Evolutionary conservation across 1,140 invertebrate genomes (phyloP).

Genomic region (Eciton burchellii): DNA sequence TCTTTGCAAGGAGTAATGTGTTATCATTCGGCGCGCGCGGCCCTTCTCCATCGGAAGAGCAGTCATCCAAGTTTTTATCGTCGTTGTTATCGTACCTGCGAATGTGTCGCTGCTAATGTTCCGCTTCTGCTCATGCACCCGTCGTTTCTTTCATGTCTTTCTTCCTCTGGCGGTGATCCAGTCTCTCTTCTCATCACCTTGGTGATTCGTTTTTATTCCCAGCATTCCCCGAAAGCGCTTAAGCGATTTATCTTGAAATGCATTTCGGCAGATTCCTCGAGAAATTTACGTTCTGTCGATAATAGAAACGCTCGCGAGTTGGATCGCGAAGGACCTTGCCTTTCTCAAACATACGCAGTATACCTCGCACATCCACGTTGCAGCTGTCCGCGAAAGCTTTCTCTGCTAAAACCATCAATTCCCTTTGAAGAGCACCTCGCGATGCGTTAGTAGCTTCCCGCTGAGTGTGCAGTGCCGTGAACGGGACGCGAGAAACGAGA

Average conservation of each 20-base stretch:
- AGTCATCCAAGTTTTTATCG: constrained; percentile 34
- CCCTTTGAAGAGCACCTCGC: neutral
- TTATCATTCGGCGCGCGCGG: constrained; percentile 26
- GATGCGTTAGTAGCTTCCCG: constrained; percentile 15
- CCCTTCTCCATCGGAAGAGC: neutral
- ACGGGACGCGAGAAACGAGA: neutral
- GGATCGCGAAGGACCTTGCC: neutral
- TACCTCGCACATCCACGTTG: neutral
- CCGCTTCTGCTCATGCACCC: neutral
- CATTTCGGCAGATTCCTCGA: neutral
- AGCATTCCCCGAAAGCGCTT: neutral
- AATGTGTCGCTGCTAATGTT: constrained; percentile 34
- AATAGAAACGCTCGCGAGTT: neutral
- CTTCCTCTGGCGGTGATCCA: neutral
- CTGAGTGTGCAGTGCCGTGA: neutral
- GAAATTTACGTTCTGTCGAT: constrained; percentile 9
- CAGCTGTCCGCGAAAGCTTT: constrained; percentile 1
- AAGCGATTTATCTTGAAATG: neutral
- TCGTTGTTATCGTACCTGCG: constrained; percentile 10
- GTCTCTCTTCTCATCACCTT: neutral
- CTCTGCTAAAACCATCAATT: constrained; percentile 14
- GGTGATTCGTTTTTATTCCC: neutral
- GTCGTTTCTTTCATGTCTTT: neutral
- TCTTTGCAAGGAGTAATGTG: neutral
- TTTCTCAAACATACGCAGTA: neutral